Base-by-base conservation (phyloP, 1,140 invertebrate genomes). In the Stegodyphus mimosarum region DNA sequence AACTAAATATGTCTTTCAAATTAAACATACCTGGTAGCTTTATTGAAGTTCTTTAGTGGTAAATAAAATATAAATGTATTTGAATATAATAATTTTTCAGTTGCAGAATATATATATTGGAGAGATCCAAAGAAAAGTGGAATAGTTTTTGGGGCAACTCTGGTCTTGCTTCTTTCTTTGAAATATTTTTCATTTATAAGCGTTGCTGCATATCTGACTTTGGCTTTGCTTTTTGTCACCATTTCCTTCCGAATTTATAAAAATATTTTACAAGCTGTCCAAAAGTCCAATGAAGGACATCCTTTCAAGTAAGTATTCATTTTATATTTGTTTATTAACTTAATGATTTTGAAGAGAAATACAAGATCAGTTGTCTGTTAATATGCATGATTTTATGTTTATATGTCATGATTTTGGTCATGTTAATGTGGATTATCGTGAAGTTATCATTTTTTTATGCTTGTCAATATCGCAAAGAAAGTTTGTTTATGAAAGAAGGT, bases 51-150 rank as follows among this genome's bases (percentile, higher is more conserved):
- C 33, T 1, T 3, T 33, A 33, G 2, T 60, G 15, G 15, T 10
- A 60, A 60, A 60, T 60, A 60, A 60, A 4, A 11, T 60, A 15
- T 60, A 60, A 60, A 60, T 60, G 55, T 88, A 93, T 93, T 88
- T 87, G 89, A 77, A 88, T 60, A 55, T 70, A 55, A 33, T 33
- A 60, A 7, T 17, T 53, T 94, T 94, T 11, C 92, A 98, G 96
- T 98, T 92, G 94, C 97, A 90, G 96, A 97, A 89, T 92, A 99
- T 89, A 95, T 99, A 90, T 98, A 99, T 92, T 99, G 98, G 98
- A 93, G 96, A 88, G 95, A 97, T 92, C 95, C 96, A 83, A 97
- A 96, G 92, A 96, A 96, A 91, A 97, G 96, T 80, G 97, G 96
- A 83, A 93, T 95, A 89, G 96, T 97, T 64, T 97, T 99, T 91